These are phyloP conservation scores for Wasmannia auropunctata DNA, from an alignment of 1,140 invertebrate genomes.

Conservation along the genomic window DNA sequence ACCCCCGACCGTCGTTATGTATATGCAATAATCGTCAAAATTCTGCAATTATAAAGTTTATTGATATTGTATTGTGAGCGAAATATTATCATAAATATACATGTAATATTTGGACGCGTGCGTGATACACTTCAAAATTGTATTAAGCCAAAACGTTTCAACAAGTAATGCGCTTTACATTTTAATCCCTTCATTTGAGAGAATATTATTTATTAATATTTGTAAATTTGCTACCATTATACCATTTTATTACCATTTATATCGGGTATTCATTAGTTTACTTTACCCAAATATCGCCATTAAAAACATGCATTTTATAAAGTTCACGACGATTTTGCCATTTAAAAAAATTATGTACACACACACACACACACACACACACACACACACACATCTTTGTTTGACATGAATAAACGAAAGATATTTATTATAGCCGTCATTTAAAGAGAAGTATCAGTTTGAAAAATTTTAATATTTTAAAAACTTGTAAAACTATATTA, in stretches of 20 bases:
- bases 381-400: no score
- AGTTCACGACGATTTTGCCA: not conserved
- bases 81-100: conserved; percentile 37
- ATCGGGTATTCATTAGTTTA: not conserved
- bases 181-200: conserved; percentile 22
- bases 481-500: not conserved
- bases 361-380: no score
- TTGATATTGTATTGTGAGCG: conserved; percentile 9
- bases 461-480: not conserved
- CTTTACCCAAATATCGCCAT: not conserved
- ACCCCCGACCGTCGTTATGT: not conserved
- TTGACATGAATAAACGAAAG: not conserved
- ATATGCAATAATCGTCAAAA: conserved; percentile 14
- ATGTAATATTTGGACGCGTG: not conserved
- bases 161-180: conserved; percentile 26
- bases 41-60: conserved; percentile 23
- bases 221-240: conserved; percentile 26
- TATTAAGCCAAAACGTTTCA: conserved; percentile 32
- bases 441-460: no score
- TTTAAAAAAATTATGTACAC: not conserved
- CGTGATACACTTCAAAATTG: conserved; percentile 18
- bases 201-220: conserved; percentile 26
- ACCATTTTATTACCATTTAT: conserved; percentile 32
- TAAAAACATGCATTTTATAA: not conserved
- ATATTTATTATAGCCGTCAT: not conserved